Evolutionary conservation across 2,113 vertebrate species (phyloP).

Genomic region (Melanostigma gelatinosum): DNA sequence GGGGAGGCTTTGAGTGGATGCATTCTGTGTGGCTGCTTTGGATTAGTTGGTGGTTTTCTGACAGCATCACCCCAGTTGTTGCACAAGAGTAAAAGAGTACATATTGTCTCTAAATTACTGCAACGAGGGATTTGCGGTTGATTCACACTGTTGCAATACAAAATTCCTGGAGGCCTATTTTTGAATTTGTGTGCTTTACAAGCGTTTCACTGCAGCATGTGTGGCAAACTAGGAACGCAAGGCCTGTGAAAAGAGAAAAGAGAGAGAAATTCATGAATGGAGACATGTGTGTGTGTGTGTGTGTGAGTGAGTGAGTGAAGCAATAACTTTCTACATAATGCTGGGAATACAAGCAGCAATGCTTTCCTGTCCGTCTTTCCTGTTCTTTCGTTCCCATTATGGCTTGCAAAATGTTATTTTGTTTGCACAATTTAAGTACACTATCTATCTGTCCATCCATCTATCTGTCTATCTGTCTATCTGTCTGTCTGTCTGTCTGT

Average conservation of each 20-base stretch:
- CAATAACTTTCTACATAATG: constrained; percentile 36
- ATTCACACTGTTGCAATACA: constrained; percentile 53
- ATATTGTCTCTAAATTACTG: constrained; percentile 49
- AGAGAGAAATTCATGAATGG: constrained; percentile 73
- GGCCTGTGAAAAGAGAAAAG: constrained; percentile 62
- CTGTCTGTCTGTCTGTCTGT: background rate
- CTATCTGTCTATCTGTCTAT: background rate
- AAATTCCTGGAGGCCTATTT: constrained; percentile 32
- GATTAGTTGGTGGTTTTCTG: constrained; percentile 39
- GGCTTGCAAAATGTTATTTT: constrained; percentile 4
- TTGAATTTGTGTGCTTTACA: background rate
- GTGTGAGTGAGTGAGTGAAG: constrained; percentile 21
- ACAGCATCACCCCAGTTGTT: constrained; percentile 33
- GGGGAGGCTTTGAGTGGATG: background rate
- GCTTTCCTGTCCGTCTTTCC: constrained; percentile 1
- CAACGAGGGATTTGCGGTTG: constrained; percentile 3
- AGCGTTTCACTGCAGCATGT: constrained; percentile 1
- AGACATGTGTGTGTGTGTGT: constrained; percentile 33
- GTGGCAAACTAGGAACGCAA: constrained; percentile 56
- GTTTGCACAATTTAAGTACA: background rate
- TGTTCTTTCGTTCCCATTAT: background rate
- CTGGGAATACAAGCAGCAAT: constrained; percentile 45
- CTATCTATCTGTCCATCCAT: background rate
- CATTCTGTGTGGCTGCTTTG: constrained; percentile 37
- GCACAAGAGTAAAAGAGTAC: constrained; percentile 50